Evolutionary conservation across 2,113 vertebrate genomes (phyloP).

Genomic region (Myodes glareolus): DNA sequence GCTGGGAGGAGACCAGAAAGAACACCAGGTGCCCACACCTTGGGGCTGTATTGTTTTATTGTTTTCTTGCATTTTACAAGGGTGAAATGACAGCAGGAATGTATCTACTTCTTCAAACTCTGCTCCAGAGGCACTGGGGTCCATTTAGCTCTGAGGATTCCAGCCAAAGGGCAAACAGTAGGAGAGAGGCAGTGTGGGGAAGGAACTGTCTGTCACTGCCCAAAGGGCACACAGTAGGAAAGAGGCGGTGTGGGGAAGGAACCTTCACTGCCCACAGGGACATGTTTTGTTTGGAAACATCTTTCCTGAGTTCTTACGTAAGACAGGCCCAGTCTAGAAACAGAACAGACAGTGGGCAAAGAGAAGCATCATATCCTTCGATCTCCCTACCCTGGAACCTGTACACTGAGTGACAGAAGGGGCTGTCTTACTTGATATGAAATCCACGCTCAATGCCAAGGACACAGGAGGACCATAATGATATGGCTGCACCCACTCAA

Average conservation of each 20-base stretch:
- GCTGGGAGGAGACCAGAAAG: not conserved
- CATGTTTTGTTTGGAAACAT: not conserved
- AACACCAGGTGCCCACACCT: rapidly evolving
- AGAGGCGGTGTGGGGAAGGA: too few species aligned
- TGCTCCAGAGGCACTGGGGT: not conserved
- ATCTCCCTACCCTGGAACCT: not conserved
- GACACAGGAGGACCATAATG: not conserved
- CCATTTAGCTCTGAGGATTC: not conserved
- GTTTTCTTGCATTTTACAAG: not conserved
- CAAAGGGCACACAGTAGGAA: not conserved
- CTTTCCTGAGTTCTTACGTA: not conserved
- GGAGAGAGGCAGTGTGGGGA: too few species aligned
- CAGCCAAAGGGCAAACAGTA: not conserved
- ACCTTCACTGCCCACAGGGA: rapidly evolving
- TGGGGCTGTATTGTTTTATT: not conserved
- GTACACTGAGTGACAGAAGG: not conserved
- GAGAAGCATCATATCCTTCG: not conserved
- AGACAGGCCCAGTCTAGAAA: not conserved
- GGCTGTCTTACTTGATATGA: not conserved
- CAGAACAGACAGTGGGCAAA: not conserved
- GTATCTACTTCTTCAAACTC: not conserved
- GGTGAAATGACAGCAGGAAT: not conserved
- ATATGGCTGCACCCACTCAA: not conserved
- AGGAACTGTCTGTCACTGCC: rapidly evolving
- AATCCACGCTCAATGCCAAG: not conserved